A percentile compares a stretch with the other conserved stretches of the same genome.
Conservation (phyloP, 2,113 vertebrate species). For the Takifugu flavidus region DNA sequence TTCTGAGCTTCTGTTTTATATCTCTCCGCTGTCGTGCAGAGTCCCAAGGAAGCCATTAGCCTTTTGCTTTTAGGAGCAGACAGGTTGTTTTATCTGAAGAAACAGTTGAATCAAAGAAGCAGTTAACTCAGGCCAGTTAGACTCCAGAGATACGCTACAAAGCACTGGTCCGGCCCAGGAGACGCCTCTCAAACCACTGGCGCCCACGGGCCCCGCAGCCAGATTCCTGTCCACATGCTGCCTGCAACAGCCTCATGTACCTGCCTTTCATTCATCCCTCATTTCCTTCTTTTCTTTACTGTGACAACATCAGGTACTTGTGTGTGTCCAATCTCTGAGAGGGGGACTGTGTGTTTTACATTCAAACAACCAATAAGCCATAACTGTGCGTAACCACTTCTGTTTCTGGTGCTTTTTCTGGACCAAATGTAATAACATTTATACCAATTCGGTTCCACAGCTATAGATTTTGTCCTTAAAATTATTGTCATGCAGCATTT, state of each 20-base stretch:
- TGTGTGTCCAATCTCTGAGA: slow-evolving; percentile 15
- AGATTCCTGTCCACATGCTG: slow-evolving; percentile 44
- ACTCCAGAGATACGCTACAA: slow-evolving; percentile 26
- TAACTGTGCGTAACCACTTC: slow-evolving; percentile 12
- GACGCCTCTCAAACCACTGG: slow-evolving; percentile 32
- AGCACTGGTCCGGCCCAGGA: slow-evolving; percentile 25
- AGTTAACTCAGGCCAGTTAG: slow-evolving; percentile 39
- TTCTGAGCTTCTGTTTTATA: slow-evolving; percentile 14
- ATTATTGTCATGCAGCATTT: not conserved
- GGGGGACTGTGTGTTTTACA: not conserved
- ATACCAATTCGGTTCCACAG: not conserved
- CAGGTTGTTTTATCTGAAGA: slow-evolving; percentile 45
- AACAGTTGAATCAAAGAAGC: slow-evolving; percentile 32
- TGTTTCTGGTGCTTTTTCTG: slow-evolving; percentile 12
- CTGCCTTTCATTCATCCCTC: slow-evolving; percentile 45
- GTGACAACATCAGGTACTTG: slow-evolving; percentile 59
- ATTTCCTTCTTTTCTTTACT: slow-evolving; percentile 8
- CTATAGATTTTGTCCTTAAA: slow-evolving; percentile 4
- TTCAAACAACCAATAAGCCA: slow-evolving; percentile 32
- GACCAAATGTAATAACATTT: slow-evolving; percentile 48
- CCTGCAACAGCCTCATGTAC: slow-evolving; percentile 1
- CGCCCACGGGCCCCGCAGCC: slow-evolving; percentile 12
- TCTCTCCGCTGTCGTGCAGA: slow-evolving; percentile 30
- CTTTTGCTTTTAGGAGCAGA: slow-evolving; percentile 32
- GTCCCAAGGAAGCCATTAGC: slow-evolving; percentile 39